phyloP scores from a whole-genome alignment of 2,888 invertebrate genomes.

The Drosophila neotestacea region DNA sequence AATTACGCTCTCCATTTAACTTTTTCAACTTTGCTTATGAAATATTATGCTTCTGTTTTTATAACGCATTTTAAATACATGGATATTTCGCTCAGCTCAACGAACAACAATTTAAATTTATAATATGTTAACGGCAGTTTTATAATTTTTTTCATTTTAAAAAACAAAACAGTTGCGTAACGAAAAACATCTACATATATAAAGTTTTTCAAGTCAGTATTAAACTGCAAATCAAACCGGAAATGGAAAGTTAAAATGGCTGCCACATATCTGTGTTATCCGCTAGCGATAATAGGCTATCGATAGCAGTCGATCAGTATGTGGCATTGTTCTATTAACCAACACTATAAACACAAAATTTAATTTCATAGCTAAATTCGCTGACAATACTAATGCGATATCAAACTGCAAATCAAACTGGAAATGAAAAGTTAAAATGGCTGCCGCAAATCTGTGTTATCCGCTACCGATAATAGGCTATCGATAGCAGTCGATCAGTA shows the following conservation, averaged over 20 bases:
- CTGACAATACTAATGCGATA: too few species aligned
- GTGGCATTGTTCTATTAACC: background rate
- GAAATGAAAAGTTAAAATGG: background rate
- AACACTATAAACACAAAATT: background rate
- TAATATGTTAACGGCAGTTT: too few species aligned
- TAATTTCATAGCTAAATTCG: too few species aligned
- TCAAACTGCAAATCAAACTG: background rate
- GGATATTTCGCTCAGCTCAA: background rate
- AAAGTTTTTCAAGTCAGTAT: too few species aligned
- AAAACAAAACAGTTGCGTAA: too few species aligned
- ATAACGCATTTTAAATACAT: background rate
- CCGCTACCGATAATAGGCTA: background rate
- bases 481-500: constrained; percentile 4
- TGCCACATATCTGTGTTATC: too few species aligned
- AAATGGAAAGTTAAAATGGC: too few species aligned
- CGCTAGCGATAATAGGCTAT: background rate
- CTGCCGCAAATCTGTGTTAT: too few species aligned
- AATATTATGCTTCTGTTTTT: background rate
- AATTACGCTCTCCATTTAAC: constrained; percentile 13
- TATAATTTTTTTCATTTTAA: background rate
- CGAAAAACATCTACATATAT: too few species aligned
- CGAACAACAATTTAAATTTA: background rate
- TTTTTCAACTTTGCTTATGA: constrained; percentile 6
- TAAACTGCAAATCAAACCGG: too few species aligned
- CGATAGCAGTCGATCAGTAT: constrained; percentile 3